A percentile compares a stretch with the other conserved stretches of the same genome.
Conservation (phyloP, 2,888 invertebrate species). For the Elmis aenea region DNA sequence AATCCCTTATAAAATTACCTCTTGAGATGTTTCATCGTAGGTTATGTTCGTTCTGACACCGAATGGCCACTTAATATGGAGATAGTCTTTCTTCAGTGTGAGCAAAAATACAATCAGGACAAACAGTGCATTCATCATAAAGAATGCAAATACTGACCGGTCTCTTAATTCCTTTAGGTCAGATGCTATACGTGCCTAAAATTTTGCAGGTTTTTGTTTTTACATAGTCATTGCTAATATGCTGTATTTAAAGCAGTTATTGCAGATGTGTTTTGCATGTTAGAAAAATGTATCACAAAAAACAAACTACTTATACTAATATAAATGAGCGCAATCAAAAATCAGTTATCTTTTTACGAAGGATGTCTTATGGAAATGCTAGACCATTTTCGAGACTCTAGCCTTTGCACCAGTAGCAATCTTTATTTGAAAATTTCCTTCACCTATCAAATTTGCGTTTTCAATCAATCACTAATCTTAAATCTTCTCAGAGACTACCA, state of each 20-base stretch:
- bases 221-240: background rate
- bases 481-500: no score
- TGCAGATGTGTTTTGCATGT: background rate
- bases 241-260: background rate
- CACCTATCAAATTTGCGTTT: no score
- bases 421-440: no score
- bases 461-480: no score
- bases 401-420: no score
- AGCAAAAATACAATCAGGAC: constrained; percentile 97
- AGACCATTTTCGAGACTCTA: no score
- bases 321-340: no score
- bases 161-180: constrained; percentile 93
- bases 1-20: constrained; percentile 64
- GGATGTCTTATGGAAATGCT: no score
- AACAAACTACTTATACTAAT: background rate
- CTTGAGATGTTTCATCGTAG: constrained; percentile 82
- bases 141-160: constrained; percentile 92
- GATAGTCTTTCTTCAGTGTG: constrained; percentile 95
- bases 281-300: background rate
- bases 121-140: constrained; percentile 98
- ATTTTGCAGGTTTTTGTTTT: constrained; percentile 37
- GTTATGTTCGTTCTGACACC: constrained; percentile 92
- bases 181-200: constrained; percentile 84
- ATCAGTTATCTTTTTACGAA: no score
- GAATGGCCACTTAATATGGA: constrained; percentile 95